Base-by-base conservation (phyloP, 2,888 invertebrate genomes). In the Lepidocyrtoides sp. region DNA sequence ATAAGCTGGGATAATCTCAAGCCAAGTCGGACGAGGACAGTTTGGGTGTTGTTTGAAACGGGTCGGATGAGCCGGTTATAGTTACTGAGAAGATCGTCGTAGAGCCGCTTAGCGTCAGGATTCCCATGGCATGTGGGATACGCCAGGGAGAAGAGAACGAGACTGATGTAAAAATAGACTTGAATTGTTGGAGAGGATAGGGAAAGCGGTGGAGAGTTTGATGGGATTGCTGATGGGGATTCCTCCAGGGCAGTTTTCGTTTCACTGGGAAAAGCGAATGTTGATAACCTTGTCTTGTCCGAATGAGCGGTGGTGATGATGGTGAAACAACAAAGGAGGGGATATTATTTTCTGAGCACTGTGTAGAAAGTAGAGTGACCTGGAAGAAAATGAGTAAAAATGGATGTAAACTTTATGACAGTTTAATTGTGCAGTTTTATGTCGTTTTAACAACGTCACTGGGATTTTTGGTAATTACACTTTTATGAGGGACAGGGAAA, bases 11-110 rank as follows among this genome's bases (percentile, higher is more conserved):
- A 98, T 92, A 98, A 95, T 95, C 98, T 98, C 88, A 99, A 96
- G 0, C 99, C 98, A 88, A 99, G 96, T 96, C 97, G 97, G 75
- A 99, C 99, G 0, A 98, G 98, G 77, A 99, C 96, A 23, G 98
- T 98, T 95, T 99, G 98, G 0, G 97, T 97, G 95, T 98, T 98
- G 95, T 99, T 99, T 41, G 97, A 97, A 69, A 99, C 99, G 0
- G 99, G 99, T 87, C 99, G 96, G 92, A 99, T 99, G 83, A 99
- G 96, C 66, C 99, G 97, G 95, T 99, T 99, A 95, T 99, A 99
- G 95, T 99, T 98, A 95, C 98, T 98, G 75, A 99, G 96, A 82
- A 99, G 96, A 95, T 99, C 99, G 95, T 99, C 99, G 95, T 99
- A 99, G 0, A 99, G 96, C 29, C 99, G 96, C 95, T 99, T 99